Conservation (phyloP, 2,113 vertebrate genomes). For the Nematolebias whitei region DNA sequence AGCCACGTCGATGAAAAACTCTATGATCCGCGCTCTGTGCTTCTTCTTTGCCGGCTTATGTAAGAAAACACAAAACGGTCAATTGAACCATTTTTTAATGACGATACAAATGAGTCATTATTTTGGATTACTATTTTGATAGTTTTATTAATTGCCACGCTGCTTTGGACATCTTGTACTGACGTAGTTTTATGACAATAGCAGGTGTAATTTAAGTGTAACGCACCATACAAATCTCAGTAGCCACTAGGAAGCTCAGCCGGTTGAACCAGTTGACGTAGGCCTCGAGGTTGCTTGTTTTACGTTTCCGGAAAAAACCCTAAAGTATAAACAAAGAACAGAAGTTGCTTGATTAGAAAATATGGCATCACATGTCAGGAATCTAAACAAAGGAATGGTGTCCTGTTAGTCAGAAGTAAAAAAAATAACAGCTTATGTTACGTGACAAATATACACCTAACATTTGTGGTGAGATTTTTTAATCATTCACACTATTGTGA, state of each 20-base stretch:
- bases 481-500: too few species aligned
- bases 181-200: not conserved
- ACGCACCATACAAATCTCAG: conserved; percentile 93
- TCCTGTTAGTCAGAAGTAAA: not conserved
- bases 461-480: not conserved
- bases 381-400: not conserved
- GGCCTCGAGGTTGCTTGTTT: conserved; percentile 90
- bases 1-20: conserved; percentile 95
- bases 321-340: conserved; percentile 45
- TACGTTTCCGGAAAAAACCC: conserved; percentile 90
- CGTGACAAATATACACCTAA: not conserved
- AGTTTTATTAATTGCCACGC: not conserved
- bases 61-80: conserved; percentile 14
- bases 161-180: too few species aligned
- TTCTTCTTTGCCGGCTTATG: conserved; percentile 94
- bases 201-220: not conserved
- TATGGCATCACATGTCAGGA: not conserved
- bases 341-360: not conserved
- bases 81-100: not conserved
- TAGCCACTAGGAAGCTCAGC: conserved; percentile 91
- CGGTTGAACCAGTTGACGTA: conserved; percentile 96
- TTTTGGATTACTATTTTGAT: not conserved
- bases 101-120: too few species aligned
- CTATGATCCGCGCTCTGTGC: conserved; percentile 89
- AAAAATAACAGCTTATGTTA: not conserved